Evolutionary conservation across 1,140 invertebrate genomes (phyloP), one percentile per base, ranked within the genome.

Genomic region (Hycleus cichorii): DNA sequence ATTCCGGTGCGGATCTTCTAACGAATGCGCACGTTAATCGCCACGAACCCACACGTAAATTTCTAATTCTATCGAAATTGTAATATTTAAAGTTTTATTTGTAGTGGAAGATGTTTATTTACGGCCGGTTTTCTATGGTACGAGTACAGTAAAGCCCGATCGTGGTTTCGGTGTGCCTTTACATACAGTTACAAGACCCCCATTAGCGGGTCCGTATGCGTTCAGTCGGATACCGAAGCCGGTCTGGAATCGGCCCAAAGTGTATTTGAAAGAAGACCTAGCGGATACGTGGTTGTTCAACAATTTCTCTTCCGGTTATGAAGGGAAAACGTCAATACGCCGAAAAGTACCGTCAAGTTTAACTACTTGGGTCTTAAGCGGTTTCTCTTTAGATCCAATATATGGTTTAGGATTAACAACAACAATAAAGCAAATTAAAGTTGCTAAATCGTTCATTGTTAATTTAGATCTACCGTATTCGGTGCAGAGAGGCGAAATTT

Each of bases 281-380:
- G 84, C 81, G 60, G 79, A 85, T 64, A 91, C 90, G 46, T 93
- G 90, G 90, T 81, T 92, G 70, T 91, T 93, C 77, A 75, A 83
- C 66, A 91, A 93, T 76, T 81, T 90, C 64, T 85, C 89, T 52
- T 82, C 88, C 64, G 62, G 79, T 49, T 71, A 70, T 49, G 81
- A 83, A 51, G 83, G 83, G 18, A 79, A 77, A 72, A 78, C 80
- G 26, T 76, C 80, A 3, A 72, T 81, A 32, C 75, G 79, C 58
- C 74, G 78, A 57, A 75, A 74, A 65, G 85, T 93, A 32, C 95
- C 95, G 0, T 87, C 93, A 61, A 90, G 90, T 0, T 91, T 97
- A 8, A 96, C 92, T 0, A 92, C 91, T 1, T 98, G 95, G 93
- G 80, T 90, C 12, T 80, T 97, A 0, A 91, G 89, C 38, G 96